These are phyloP conservation scores for Podarcis siculus DNA, from an alignment of 2,797 vertebrate species.

Conservation along the genomic window DNA sequence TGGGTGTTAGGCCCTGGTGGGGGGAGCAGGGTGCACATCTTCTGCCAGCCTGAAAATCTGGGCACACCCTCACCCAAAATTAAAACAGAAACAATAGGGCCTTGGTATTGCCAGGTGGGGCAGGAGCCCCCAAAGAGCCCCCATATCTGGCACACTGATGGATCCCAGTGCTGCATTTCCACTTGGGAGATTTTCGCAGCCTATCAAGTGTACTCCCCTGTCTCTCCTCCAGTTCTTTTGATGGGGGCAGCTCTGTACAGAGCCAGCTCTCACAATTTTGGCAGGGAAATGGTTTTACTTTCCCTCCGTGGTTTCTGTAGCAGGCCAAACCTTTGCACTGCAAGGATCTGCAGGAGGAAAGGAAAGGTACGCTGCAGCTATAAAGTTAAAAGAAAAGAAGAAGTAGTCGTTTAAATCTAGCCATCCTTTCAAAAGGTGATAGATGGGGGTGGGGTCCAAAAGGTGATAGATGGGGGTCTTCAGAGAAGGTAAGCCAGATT, in stretches of 20 bases:
- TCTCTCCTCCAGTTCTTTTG: not conserved
- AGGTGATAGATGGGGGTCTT: not conserved
- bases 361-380: not conserved
- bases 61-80: not conserved
- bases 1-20: not conserved
- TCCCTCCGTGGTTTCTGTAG: not conserved
- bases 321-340: not conserved
- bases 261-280: slow-evolving; percentile 2
- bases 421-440: not conserved
- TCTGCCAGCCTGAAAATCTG: not conserved
- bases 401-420: not conserved
- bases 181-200: not conserved
- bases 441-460: not conserved
- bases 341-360: not conserved
- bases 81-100: not conserved
- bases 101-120: not conserved
- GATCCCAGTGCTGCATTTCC: not conserved
- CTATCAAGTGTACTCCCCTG: not conserved
- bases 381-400: not conserved
- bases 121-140: not conserved
- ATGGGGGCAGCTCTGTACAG: not conserved
- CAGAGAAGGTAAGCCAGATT: not conserved
- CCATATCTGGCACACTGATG: not conserved
- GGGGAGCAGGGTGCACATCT: not conserved
- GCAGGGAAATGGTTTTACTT: slow-evolving; percentile 2